A percentile compares a stretch with the other conserved stretches of the same genome.
phyloP scores from a whole-genome alignment of 2,888 invertebrate genomes.

The Archips xylosteana region DNA sequence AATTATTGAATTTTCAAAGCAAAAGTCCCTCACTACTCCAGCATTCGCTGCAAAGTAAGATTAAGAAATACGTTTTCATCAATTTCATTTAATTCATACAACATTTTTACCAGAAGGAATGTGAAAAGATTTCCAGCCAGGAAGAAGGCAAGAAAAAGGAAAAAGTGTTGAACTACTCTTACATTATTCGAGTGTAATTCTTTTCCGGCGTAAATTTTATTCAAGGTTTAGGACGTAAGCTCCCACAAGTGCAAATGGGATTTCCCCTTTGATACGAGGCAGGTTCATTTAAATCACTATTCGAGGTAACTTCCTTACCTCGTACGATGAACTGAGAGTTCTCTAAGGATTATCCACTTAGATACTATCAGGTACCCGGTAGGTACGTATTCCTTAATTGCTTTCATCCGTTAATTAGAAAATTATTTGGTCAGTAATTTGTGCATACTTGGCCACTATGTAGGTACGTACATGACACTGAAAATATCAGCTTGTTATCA shows the following conservation, averaged over 20 bases:
- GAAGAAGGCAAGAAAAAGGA: not conserved
- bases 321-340: conserved; percentile 58
- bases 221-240: conserved; percentile 29
- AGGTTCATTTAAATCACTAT: conserved; percentile 25
- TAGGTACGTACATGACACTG: not conserved
- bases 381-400: not conserved
- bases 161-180: conserved; percentile 20
- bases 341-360: conserved; percentile 68
- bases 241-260: conserved; percentile 30
- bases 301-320: conserved; percentile 54
- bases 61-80: not conserved
- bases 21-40: not conserved
- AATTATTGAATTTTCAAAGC: not conserved
- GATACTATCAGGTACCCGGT: conserved; percentile 18
- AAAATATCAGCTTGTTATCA: too few relatives aligned
- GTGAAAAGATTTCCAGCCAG: not conserved
- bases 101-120: conserved; percentile 1
- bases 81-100: conserved; percentile 2
- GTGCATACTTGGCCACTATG: not conserved
- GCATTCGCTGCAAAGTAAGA: not conserved
- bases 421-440: not conserved
- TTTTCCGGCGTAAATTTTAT: conserved; percentile 23
- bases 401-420: not conserved
- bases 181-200: conserved; percentile 30
- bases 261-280: conserved; percentile 17